These are phyloP conservation scores for Leptobrachium ailaonicum DNA, from an alignment of 2,113 vertebrate genomes.

Conservation along the genomic window DNA sequence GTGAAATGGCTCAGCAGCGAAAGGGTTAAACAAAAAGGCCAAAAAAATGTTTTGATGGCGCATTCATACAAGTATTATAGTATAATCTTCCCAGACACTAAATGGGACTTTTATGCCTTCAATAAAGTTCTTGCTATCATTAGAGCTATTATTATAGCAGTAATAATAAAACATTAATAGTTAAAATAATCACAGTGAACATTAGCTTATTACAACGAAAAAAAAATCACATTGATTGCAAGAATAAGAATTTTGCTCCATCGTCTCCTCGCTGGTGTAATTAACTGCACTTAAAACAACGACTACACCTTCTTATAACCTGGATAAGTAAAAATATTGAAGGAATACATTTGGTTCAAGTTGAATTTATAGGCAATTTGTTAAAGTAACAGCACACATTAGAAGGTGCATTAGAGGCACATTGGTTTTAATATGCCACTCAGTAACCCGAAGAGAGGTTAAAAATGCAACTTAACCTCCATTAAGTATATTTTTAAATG, in stretches of 20 bases:
- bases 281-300: slow-evolving; percentile 55
- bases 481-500: slow-evolving; percentile 76
- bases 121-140: no score
- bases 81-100: no score
- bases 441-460: slow-evolving; percentile 76
- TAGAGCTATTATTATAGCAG: not conserved
- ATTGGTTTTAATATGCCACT: slow-evolving; percentile 76
- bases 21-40: no score
- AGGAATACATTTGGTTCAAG: slow-evolving; percentile 69
- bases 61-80: no score
- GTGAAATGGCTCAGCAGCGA: no score
- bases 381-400: slow-evolving; percentile 71
- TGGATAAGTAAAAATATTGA: slow-evolving; percentile 64
- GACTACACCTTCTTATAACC: slow-evolving; percentile 65
- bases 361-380: slow-evolving; percentile 75
- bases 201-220: slow-evolving; percentile 14
- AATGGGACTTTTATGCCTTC: no score
- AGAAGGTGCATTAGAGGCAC: slow-evolving; percentile 71
- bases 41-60: no score
- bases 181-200: not conserved
- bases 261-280: slow-evolving; percentile 47
- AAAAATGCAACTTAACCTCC: slow-evolving; percentile 76
- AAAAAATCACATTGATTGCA: not conserved
- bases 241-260: slow-evolving; percentile 38
- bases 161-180: slow-evolving; percentile 1